A percentile compares a stretch with the other conserved stretches of the same genome.
phyloP scores from a whole-genome alignment of 2,797 vertebrate genomes.

The Valencia hispanica region DNA sequence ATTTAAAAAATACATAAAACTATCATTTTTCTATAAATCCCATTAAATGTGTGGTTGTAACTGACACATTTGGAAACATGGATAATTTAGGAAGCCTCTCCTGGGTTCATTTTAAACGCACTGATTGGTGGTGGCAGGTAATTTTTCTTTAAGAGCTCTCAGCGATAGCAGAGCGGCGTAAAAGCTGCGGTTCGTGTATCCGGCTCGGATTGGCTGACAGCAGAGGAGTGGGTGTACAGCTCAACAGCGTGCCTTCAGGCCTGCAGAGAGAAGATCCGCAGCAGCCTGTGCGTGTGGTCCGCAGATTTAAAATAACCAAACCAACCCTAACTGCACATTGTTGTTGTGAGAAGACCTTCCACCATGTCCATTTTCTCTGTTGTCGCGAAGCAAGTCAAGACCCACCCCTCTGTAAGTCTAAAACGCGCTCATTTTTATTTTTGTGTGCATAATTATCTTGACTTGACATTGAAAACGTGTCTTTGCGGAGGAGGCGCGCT shows the following conservation, averaged over 20 bases:
- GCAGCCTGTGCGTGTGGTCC: background rate
- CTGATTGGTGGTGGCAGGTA: background rate
- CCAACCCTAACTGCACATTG: background rate
- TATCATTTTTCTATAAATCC: no score
- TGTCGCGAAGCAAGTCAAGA: constrained; percentile 75
- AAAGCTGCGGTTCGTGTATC: background rate
- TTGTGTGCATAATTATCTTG: background rate
- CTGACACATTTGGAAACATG: background rate
- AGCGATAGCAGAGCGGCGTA: background rate
- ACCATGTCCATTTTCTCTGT: constrained; percentile 52
- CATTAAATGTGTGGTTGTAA: background rate
- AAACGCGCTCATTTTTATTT: background rate
- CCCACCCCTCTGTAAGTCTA: constrained; percentile 78
- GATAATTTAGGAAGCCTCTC: no score
- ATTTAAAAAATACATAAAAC: no score
- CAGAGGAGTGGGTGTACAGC: constrained; percentile 4
- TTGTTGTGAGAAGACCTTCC: background rate
- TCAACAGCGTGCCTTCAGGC: background rate
- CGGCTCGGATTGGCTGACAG: constrained; percentile 60
- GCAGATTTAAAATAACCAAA: background rate
- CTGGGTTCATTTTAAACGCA: background rate
- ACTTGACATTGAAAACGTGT: constrained; percentile 67
- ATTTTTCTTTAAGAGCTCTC: constrained; percentile 4
- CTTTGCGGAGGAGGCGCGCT: constrained; percentile 18
- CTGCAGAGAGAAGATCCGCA: background rate